Evolutionary conservation across 1,140 invertebrate genomes (phyloP).

Genomic region (Cherax destructor): DNA sequence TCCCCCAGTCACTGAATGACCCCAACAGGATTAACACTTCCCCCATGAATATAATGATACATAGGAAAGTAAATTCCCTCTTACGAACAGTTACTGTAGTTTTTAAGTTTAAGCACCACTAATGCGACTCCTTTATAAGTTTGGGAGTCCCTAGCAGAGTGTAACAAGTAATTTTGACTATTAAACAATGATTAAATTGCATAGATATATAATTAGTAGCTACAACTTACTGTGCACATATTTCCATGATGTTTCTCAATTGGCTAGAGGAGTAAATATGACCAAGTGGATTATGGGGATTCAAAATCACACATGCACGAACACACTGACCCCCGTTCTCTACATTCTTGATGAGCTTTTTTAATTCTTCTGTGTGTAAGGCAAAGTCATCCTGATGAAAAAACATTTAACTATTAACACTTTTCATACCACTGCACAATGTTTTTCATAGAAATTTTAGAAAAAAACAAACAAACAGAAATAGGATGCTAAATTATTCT

Average conservation of each 20-base stretch:
- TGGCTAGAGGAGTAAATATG: neutral
- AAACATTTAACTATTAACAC: neutral
- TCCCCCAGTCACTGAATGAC: too few species aligned
- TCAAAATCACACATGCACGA: slow-evolving; percentile 11
- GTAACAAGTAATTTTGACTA: neutral
- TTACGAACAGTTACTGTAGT: too few species aligned
- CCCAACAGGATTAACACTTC: too few species aligned
- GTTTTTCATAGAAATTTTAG: too few species aligned
- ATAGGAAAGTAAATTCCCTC: too few species aligned
- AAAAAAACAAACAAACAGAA: too few species aligned
- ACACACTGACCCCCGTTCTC: slow-evolving; percentile 13
- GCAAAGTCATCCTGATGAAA: slow-evolving; percentile 18
- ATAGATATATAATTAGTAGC: neutral
- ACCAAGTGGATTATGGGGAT: slow-evolving; percentile 45
- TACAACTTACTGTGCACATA: slow-evolving; percentile 34
- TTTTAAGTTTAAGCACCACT: too few species aligned
- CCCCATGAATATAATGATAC: too few species aligned
- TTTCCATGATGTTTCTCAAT: slow-evolving; percentile 15
- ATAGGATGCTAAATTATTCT: too few species aligned
- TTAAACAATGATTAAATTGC: too few species aligned
- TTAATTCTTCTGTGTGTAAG: neutral
- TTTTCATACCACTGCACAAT: too few species aligned
- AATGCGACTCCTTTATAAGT: too few species aligned
- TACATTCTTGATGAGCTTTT: slow-evolving; percentile 3
- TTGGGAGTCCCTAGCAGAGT: neutral